phyloP scores from a whole-genome alignment of 2,797 vertebrate species.

The Nasua narica region DNA sequence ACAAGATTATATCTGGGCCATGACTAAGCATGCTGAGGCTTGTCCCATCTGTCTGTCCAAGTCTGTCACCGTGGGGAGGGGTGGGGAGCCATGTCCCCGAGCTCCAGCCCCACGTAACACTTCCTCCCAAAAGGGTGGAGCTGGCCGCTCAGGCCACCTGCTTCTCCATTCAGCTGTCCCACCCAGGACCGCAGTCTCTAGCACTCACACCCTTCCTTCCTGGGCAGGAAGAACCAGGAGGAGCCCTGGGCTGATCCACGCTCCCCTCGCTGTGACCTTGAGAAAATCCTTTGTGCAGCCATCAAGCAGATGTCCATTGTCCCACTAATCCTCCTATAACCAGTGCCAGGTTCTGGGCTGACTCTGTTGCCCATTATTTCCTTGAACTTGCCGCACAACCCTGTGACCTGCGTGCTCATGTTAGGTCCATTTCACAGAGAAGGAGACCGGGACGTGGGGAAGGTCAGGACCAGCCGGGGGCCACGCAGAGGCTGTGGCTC shows the following conservation, averaged over 20 bases:
- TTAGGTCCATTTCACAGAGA: neutral
- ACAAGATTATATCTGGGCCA: conserved; percentile 35
- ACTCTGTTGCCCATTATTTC: rapidly evolving
- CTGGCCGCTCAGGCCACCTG: neutral
- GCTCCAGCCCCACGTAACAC: neutral
- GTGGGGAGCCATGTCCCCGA: neutral
- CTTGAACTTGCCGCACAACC: neutral
- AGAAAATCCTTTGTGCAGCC: neutral
- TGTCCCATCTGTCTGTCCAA: conserved; percentile 28
- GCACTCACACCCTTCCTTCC: conserved; percentile 60
- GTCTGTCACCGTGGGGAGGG: neutral
- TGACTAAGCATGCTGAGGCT: neutral
- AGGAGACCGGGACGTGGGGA: neutral
- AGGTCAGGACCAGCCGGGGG: rapidly evolving
- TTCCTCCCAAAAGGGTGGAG: neutral
- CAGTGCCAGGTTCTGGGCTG: neutral
- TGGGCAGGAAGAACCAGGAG: conserved; percentile 35
- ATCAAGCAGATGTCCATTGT: neutral
- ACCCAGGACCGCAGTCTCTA: neutral
- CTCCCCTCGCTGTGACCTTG: neutral
- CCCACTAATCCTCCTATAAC: neutral
- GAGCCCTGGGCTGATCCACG: neutral
- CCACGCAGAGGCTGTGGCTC: neutral
- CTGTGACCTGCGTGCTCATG: rapidly evolving
- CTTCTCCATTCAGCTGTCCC: neutral